These are phyloP conservation scores for Coendou prehensilis DNA, from an alignment of 2,797 vertebrate species.

Conservation along the genomic window DNA sequence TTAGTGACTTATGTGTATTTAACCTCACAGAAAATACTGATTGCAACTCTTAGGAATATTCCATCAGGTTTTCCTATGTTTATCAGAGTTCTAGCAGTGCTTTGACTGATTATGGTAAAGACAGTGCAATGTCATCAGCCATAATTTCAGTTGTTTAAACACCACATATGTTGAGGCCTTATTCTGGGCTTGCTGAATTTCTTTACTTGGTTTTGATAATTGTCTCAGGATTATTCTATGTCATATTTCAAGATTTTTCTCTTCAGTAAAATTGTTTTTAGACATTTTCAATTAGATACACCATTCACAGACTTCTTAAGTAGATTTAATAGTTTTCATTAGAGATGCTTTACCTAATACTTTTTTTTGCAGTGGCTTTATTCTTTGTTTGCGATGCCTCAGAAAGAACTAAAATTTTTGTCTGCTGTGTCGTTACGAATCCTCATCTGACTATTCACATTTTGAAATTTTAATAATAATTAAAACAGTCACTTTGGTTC, in stretches of 20 bases:
- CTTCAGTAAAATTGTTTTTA: background rate
- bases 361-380: background rate
- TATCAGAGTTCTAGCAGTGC: background rate
- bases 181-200: background rate
- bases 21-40: background rate
- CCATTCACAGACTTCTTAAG: background rate
- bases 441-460: background rate
- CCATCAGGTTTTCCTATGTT: background rate
- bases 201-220: background rate
- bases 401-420: background rate
- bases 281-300: background rate
- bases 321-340: background rate
- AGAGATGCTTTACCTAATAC: background rate
- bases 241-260: background rate
- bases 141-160: conserved; percentile 14
- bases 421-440: background rate
- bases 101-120: background rate
- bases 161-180: background rate
- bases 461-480: background rate
- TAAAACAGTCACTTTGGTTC: background rate
- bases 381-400: background rate
- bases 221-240: background rate
- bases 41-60: background rate
- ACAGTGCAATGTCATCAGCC: background rate
- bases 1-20: background rate